Evolutionary conservation across 1,140 invertebrate species (phyloP).

Genomic region (honey bee (Apis mellifera)): DNA sequence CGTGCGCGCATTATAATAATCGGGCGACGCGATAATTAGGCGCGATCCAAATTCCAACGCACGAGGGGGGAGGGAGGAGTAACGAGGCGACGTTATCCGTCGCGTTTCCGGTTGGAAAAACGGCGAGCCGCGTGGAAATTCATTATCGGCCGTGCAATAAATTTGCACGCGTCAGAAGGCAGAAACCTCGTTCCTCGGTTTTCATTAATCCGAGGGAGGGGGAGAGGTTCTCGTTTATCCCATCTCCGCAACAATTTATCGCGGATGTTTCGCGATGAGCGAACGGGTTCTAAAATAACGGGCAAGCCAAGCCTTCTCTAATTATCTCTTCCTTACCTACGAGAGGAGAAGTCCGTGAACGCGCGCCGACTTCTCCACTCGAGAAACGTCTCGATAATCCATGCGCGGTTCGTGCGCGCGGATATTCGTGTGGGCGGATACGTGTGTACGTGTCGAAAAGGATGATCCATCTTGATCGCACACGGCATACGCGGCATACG

Average conservation of each 20-base stretch:
- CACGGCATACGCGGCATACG: not conserved
- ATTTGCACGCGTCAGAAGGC: conserved; percentile 15
- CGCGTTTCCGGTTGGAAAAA: not conserved
- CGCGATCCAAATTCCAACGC: too few relatives aligned
- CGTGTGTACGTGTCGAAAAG: not conserved
- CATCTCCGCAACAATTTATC: conserved; percentile 39
- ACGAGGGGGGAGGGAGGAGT: too few relatives aligned
- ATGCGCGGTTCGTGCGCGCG: not conserved
- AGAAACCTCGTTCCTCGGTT: not conserved
- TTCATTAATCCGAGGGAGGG: conserved; percentile 34
- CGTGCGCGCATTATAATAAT: not conserved
- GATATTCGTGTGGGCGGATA: not conserved
- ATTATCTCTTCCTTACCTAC: conserved; percentile 31
- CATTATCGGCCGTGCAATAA: conserved; percentile 39
- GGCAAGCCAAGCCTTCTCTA: conserved; percentile 13
- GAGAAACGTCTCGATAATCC: not conserved
- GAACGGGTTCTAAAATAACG: conserved; percentile 31
- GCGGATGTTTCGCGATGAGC: conserved; percentile 25
- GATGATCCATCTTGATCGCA: conserved; percentile 35
- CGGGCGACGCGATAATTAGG: conserved; percentile 12
- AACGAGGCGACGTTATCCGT: too few relatives aligned
- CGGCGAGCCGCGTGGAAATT: conserved; percentile 4
- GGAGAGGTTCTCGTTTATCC: conserved; percentile 17
- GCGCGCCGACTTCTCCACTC: not conserved
- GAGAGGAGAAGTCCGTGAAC: not conserved